Evolutionary conservation across 2,797 vertebrate species (phyloP).

Genomic region (Sylvilagus floridanus): DNA sequence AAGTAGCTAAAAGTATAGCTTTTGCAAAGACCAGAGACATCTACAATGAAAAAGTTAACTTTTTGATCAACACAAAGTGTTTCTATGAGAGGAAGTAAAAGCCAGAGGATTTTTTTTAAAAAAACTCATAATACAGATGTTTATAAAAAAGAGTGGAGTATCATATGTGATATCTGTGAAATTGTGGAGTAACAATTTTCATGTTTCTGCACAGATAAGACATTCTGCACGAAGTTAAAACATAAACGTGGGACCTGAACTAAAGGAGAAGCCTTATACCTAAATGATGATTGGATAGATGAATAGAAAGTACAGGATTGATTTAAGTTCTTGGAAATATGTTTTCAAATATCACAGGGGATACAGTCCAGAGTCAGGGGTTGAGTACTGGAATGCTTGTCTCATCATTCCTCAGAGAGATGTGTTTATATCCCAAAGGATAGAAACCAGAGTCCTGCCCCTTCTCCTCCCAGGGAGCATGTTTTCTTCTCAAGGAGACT

Average conservation of each 20-base stretch:
- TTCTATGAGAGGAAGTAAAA: neutral
- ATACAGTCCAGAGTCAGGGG: neutral
- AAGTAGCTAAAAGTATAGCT: neutral
- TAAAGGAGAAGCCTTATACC: neutral
- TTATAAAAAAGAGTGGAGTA: neutral
- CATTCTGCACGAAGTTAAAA: neutral
- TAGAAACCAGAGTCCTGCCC: neutral
- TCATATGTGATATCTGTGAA: neutral
- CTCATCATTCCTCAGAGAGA: neutral
- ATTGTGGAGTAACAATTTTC: neutral
- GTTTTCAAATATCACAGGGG: neutral
- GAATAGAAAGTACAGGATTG: neutral
- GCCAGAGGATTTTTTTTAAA: neutral
- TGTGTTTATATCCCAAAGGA: neutral
- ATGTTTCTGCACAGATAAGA: neutral
- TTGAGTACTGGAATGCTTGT: neutral
- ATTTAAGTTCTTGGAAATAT: neutral
- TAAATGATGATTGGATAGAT: neutral
- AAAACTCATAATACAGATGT: neutral
- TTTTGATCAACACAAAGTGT: slow-evolving; percentile 38
- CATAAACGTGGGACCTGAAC: neutral
- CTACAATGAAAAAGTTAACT: neutral
- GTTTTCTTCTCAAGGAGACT: neutral
- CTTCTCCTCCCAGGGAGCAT: neutral
- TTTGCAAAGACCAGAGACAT: neutral